Evolutionary conservation across 2,888 invertebrate genomes (phyloP).

Genomic region (Thera obeliscata): DNA sequence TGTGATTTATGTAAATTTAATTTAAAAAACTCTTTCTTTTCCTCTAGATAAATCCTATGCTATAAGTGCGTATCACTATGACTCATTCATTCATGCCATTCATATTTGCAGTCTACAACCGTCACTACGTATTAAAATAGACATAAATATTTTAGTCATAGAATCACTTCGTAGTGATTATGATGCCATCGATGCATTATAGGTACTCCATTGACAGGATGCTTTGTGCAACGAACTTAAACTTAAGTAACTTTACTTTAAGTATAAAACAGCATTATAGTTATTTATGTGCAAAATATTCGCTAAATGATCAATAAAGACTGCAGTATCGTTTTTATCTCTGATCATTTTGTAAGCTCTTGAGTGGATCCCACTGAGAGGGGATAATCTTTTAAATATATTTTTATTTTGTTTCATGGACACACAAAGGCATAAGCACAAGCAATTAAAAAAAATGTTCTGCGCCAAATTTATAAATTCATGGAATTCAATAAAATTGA

Average conservation of each 20-base stretch:
- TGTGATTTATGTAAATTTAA: too few species aligned
- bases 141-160: constrained; percentile 7
- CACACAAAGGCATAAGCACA: neutral
- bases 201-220: too few species aligned
- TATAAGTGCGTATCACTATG: neutral
- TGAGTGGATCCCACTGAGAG: constrained; percentile 29
- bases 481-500: neutral
- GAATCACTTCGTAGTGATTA: constrained; percentile 1
- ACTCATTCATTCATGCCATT: constrained; percentile 3
- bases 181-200: constrained; percentile 1
- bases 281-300: constrained; percentile 7
- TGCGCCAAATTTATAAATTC: neutral
- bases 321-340: constrained; percentile 33
- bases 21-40: too few species aligned
- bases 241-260: neutral
- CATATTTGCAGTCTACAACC: constrained; percentile 7
- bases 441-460: neutral
- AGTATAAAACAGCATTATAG: neutral
- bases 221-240: neutral
- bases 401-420: neutral
- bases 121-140: neutral
- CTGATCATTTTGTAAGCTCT: constrained; percentile 34
- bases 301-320: constrained; percentile 31
- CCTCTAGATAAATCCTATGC: too few species aligned
- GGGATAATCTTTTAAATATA: constrained; percentile 1